These are phyloP conservation scores for Leptonema lineaticorne DNA, from an alignment of 1,140 invertebrate genomes.

Conservation along the genomic window DNA sequence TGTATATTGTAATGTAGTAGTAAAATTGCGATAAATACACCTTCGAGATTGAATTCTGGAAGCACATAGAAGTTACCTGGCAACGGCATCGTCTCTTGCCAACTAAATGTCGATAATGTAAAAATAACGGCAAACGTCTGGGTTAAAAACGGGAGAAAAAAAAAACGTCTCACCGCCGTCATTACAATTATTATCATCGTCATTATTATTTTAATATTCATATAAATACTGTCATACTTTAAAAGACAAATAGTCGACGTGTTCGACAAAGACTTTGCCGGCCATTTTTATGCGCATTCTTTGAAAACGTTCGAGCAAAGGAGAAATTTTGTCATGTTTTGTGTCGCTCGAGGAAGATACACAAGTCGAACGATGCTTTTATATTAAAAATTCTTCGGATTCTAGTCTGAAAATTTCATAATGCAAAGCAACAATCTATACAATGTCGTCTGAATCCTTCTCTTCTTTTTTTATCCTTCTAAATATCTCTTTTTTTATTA, in stretches of 20 bases:
- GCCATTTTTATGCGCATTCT: no score
- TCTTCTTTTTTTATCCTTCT: no score
- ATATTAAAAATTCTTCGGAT: constrained; percentile 29
- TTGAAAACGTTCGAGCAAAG: background rate
- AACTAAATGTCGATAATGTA: constrained; percentile 18
- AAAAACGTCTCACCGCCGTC: no score
- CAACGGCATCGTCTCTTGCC: background rate
- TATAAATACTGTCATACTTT: no score
- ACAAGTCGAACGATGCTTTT: background rate
- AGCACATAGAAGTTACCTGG: background rate
- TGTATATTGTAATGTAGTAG: no score
- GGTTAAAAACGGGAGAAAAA: background rate
- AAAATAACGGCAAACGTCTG: background rate
- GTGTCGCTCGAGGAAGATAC: constrained; percentile 23
- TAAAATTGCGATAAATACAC: constrained; percentile 5
- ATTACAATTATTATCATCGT: no score
- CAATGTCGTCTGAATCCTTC: no score
- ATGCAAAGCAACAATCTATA: background rate
- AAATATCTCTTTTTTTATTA: no score
- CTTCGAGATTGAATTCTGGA: background rate
- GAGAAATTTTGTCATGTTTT: constrained; percentile 16
- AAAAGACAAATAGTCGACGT: no score
- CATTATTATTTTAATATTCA: no score
- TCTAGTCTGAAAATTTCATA: constrained; percentile 16
- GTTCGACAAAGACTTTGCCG: no score